These are phyloP conservation scores for Euplexia lucipara DNA, from an alignment of 2,888 invertebrate genomes.

Conservation along the genomic window DNA sequence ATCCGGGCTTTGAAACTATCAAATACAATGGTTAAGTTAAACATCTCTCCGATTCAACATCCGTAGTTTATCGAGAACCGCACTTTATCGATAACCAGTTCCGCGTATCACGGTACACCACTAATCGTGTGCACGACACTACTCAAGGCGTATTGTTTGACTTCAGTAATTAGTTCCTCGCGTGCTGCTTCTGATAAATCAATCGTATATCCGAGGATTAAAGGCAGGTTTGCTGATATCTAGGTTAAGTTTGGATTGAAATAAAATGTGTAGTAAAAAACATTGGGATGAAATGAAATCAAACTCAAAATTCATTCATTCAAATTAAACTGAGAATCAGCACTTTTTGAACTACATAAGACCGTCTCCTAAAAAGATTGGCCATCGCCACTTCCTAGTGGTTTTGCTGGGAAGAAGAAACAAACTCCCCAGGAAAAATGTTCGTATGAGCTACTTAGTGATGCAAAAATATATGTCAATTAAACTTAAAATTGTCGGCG, in stretches of 20 bases:
- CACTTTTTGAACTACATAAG: too few relatives aligned
- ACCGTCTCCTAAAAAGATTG: too few relatives aligned
- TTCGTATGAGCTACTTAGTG: too few relatives aligned
- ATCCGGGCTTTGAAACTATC: conserved; percentile 6
- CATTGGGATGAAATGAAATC: too few relatives aligned
- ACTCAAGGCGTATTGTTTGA: conserved; percentile 58
- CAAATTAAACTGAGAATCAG: too few relatives aligned
- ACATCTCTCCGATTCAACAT: neutral
- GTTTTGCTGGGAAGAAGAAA: too few relatives aligned
- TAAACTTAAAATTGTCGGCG: too few relatives aligned
- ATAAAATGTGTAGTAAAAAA: neutral
- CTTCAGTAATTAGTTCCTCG: conserved; percentile 66
- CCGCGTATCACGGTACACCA: conserved; percentile 42
- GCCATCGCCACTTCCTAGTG: too few relatives aligned
- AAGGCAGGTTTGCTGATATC: conserved; percentile 16
- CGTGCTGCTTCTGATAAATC: conserved; percentile 58
- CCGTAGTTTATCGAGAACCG: conserved; percentile 40
- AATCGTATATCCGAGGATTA: conserved; percentile 49
- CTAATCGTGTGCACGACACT: conserved; percentile 49
- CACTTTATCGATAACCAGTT: conserved; percentile 47
- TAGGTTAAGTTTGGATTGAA: conserved; percentile 1
- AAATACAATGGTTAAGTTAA: neutral
- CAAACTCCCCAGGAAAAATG: too few relatives aligned
- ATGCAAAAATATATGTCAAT: too few relatives aligned
- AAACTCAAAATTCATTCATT: too few relatives aligned